Evolutionary conservation across 2,797 vertebrate species (phyloP), one percentile per base, ranked within the genome.

Genomic region (Silurus lanzhouensis): DNA sequence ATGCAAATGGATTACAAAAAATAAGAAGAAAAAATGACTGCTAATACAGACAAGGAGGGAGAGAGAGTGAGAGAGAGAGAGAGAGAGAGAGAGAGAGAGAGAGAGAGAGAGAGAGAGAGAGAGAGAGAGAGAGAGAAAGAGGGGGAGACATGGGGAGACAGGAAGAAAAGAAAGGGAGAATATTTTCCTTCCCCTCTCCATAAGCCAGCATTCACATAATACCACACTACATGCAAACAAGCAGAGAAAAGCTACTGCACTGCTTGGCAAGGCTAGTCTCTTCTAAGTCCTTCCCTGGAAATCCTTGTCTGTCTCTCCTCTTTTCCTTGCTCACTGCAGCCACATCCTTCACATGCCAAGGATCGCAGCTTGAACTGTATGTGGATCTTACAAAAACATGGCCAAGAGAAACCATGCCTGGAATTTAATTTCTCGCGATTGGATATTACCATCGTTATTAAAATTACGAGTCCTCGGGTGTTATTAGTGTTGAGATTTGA

Each of bases 1-100:
- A 95, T 95, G 95, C 94, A 97, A 97, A 97, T 98, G 98, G 98
- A 99, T 98, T 98, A 99, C 96, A 97, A 97, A 97, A 96, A 91
- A 92, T 25, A 68, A 76, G 10, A 46, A 91, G 91, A 89, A 90
- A 90, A 90, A 91, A 91, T 52, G 61, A 92, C 90, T 92, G 93
- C 94, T 93, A 93, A 84, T 93, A 92, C 93, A 91, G 93, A 91
- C 90, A 91, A 90, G 87, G 88, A 87, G 90, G 71, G 79, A 87
- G 85, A 84, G 85, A 84, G 92, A 88, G 85, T 44, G 55, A 70
- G 83, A 76, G 85, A 81, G 92, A 88, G 84, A 84, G 87, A 85
- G 92, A 89, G 85, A 84, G 85, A 84, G 92, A 88, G 85, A 57
- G 55, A 70, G 83, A 76, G 85, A 83, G 92, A 88, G 92, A 92